Conservation (phyloP, 2,797 vertebrate species). For the Bradypodion ventrale region DNA sequence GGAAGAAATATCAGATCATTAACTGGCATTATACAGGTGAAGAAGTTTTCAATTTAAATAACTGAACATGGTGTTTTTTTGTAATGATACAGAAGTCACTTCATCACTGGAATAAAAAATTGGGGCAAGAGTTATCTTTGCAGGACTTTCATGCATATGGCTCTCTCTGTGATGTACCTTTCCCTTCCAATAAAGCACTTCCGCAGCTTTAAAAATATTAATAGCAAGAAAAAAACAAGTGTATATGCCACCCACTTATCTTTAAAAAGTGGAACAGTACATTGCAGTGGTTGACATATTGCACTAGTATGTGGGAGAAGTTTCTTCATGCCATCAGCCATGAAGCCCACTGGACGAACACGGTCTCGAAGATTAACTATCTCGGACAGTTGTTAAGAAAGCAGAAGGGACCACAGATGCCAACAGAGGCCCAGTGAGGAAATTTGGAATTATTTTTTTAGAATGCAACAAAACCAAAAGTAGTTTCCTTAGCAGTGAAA, state of each 20-base stretch:
- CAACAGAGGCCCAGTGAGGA: background rate
- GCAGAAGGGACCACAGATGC: background rate
- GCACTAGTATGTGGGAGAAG: background rate
- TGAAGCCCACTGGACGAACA: background rate
- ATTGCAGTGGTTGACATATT: no score
- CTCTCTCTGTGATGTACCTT: accelerated
- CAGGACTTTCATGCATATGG: no score
- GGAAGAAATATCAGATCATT: no score
- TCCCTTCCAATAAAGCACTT: background rate
- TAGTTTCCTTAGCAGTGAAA: background rate
- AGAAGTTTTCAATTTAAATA: background rate
- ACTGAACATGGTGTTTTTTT: background rate
- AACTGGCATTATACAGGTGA: no score
- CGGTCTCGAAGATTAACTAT: background rate
- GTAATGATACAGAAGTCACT: background rate
- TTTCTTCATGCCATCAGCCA: background rate
- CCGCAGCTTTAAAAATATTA: background rate
- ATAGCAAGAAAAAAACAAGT: background rate
- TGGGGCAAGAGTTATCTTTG: background rate
- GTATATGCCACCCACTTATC: background rate
- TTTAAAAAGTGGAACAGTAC: background rate
- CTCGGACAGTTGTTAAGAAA: background rate
- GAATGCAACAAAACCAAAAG: background rate
- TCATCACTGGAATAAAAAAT: background rate
- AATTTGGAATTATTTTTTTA: background rate